A percentile compares a stretch with the other conserved stretches of the same genome.
These are phyloP conservation scores for Platycheirus rosarum DNA, from an alignment of 2,888 invertebrate genomes.

Conservation along the genomic window DNA sequence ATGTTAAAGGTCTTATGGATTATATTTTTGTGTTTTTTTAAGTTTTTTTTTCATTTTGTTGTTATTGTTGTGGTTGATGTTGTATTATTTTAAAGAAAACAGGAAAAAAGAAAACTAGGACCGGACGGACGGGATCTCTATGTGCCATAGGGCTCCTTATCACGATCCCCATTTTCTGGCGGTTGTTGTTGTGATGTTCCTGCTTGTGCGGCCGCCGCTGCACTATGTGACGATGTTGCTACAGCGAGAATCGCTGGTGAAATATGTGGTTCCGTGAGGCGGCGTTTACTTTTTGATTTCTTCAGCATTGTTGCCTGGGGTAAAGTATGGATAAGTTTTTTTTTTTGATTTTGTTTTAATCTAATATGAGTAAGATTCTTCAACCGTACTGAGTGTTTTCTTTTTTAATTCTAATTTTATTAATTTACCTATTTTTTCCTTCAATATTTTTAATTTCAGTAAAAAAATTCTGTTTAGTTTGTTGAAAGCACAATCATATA, in stretches of 20 bases:
- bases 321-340: slow-evolving; percentile 55
- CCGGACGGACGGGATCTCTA: slow-evolving; percentile 82
- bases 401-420: slow-evolving; percentile 10
- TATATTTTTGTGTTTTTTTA: not conserved
- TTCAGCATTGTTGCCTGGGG: slow-evolving; percentile 99
- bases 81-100: slow-evolving; percentile 80
- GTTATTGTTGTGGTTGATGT: slow-evolving; percentile 40
- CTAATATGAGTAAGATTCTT: not conserved
- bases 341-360: slow-evolving; percentile 14
- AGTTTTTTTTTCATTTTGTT: slow-evolving; percentile 3
- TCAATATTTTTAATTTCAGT: not conserved
- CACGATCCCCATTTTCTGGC: slow-evolving; percentile 85
- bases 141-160: slow-evolving; percentile 81
- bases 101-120: slow-evolving; percentile 83
- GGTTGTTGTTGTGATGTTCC: slow-evolving; percentile 74
- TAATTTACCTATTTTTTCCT: slow-evolving; percentile 13
- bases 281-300: slow-evolving; percentile 99
- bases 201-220: slow-evolving; percentile 61
- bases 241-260: slow-evolving; percentile 82
- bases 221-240: slow-evolving; percentile 74
- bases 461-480: slow-evolving; percentile 2
- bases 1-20: not conserved
- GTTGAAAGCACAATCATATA: slow-evolving; percentile 55
- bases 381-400: slow-evolving; percentile 3
- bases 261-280: slow-evolving; percentile 92